Base-by-base conservation (phyloP, 2,888 invertebrate species). In the Hoplodrina blanda region DNA sequence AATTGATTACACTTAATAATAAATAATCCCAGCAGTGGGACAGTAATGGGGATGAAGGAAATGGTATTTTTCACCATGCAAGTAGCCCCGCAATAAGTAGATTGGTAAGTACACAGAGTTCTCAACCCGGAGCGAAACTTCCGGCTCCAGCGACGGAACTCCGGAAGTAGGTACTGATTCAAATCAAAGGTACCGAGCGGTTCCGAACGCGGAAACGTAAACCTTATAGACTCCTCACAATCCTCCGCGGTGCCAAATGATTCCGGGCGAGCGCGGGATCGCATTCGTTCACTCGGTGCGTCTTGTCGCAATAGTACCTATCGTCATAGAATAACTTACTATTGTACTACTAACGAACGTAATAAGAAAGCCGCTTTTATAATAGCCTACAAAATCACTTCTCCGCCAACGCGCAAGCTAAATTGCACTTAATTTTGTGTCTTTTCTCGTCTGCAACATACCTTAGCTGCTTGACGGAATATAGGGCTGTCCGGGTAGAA, bases 11-110 rank as follows among this genome's bases (percentile, higher is more conserved):
- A 33, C 33, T 33, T 33, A 33, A 33, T 46, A 46, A 46, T 46
- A 46, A 46, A 46, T 46, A 46, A 46, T 46, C 46, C 46, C 46
- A 46, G 46, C 46, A 46, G 46, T 46, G 46, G 46, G 46, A 46
- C 46, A 46, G 46, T 46, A 46, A 46, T 46, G 46, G 33, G 33
- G 33, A 33, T 33, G 33, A 33, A 33, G 33, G 33, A 33, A 33
- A 33, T 33, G 33, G 33, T 33, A 33, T 33, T 33, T 33, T 33
- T 33, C 7, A 33, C 33, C 33, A 33, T 33, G 33, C 33, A 33
- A 33, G 33, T 33, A 33, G 33, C 25, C 25, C 25, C 25, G 25
- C 7, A 33, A 33, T 33, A 33, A 33, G 33, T 33, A 33, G 33
- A 33, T 33, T 33, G 33, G 33, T 33, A 33, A 33, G 33, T 33